A percentile compares a stretch with the other conserved stretches of the same genome.
These are phyloP conservation scores for Altica lythri DNA, from an alignment of 2,888 invertebrate genomes.

Conservation along the genomic window DNA sequence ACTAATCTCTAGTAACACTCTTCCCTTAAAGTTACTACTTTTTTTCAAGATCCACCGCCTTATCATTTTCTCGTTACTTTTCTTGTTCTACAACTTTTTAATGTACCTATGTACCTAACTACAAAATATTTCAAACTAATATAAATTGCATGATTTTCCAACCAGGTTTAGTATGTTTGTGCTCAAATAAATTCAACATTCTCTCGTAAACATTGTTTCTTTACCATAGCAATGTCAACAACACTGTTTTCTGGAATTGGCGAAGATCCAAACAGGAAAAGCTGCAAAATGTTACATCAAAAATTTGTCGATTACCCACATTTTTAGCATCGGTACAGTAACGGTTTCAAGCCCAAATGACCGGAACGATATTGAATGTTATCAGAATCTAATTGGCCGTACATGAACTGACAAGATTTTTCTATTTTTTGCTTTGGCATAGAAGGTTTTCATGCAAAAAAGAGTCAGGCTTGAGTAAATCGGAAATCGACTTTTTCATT, in stretches of 20 bases:
- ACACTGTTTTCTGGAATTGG: background rate
- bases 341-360: background rate
- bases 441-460: background rate
- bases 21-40: too few relatives aligned
- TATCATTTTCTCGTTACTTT: too few relatives aligned
- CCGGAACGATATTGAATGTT: slow-evolving; percentile 8
- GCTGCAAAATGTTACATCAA: background rate
- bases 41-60: too few relatives aligned
- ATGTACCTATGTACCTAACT: too few relatives aligned
- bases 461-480: background rate
- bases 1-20: too few relatives aligned
- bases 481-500: background rate
- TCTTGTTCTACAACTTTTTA: too few relatives aligned
- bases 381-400: slow-evolving; percentile 2
- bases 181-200: background rate
- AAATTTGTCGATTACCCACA: background rate
- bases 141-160: too few relatives aligned
- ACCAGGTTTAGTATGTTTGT: too few relatives aligned
- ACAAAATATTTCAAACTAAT: too few relatives aligned
- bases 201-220: slow-evolving; percentile 3
- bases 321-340: background rate
- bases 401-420: background rate
- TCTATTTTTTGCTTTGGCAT: background rate
- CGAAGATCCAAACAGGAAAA: background rate
- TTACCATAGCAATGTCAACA: slow-evolving; percentile 1